A percentile compares a stretch with the other conserved stretches of the same genome.
phyloP scores from a whole-genome alignment of 23 tunicate species.

The Ascidia mentula region DNA sequence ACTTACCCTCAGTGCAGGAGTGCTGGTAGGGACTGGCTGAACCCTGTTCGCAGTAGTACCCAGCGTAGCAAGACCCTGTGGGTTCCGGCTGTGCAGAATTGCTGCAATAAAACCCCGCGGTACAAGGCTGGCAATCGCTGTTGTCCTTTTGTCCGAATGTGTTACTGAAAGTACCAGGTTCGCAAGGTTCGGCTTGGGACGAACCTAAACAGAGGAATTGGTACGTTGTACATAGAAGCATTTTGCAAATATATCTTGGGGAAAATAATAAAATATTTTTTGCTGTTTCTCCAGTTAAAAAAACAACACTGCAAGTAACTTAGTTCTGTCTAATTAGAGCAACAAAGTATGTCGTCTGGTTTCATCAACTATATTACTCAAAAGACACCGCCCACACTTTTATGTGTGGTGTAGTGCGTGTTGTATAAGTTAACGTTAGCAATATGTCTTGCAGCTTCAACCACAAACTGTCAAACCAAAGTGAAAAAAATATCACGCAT shows the following conservation, averaged over 20 bases:
- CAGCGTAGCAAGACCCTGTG: conserved; percentile 72
- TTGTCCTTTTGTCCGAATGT: conserved; percentile 51
- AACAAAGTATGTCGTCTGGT: no score
- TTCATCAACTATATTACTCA: no score
- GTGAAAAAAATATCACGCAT: no score
- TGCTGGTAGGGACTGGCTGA: conserved; percentile 20
- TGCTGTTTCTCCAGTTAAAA: background rate
- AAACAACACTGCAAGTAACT: background rate
- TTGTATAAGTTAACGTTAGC: no score
- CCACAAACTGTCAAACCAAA: no score
- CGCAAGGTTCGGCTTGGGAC: conserved; percentile 43
- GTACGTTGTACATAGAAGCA: no score
- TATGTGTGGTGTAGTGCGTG: no score
- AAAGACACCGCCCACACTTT: no score
- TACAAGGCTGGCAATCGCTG: conserved; percentile 79
- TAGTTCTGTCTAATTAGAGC: no score
- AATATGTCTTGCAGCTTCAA: no score
- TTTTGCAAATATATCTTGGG: no score
- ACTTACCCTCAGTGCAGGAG: conserved; percentile 53
- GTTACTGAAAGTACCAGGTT: conserved; percentile 71
- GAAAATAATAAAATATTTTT: background rate
- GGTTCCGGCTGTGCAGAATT: conserved; percentile 58
- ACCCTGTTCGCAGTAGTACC: conserved; percentile 66
- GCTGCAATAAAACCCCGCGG: conserved; percentile 79
- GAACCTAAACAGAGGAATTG: conserved; percentile 71